Conservation (phyloP, 2,797 vertebrate species). For the Cynodonichthys magdalenae region DNA sequence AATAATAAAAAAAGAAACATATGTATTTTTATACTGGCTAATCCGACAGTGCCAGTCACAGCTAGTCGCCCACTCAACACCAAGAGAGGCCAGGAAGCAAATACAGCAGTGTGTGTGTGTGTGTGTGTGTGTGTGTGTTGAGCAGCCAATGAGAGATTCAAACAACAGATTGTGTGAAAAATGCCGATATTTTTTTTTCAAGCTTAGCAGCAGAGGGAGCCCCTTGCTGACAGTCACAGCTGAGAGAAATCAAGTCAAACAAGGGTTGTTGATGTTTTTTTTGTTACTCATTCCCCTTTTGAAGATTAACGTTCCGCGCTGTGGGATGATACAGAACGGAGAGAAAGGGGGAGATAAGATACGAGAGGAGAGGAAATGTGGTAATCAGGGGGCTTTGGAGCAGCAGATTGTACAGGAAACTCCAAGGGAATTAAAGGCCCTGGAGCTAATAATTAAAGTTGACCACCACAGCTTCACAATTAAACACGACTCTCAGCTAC, state of each 20-base stretch:
- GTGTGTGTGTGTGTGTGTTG: slow-evolving; percentile 22
- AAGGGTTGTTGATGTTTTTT: slow-evolving; percentile 50
- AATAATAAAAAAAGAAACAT: slow-evolving; percentile 29
- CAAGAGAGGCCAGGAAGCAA: slow-evolving; percentile 47
- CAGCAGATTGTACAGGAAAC: slow-evolving; percentile 1
- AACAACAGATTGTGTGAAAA: slow-evolving; percentile 66
- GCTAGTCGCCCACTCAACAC: slow-evolving; percentile 68
- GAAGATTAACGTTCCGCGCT: slow-evolving; percentile 47
- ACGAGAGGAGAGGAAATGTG: slow-evolving; percentile 36
- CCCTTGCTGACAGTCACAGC: slow-evolving; percentile 41
- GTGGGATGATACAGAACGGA: slow-evolving; percentile 24
- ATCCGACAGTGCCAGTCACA: slow-evolving; percentile 68
- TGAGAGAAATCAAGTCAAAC: slow-evolving; percentile 44
- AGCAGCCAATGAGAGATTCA: slow-evolving; percentile 54
- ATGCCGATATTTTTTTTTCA: slow-evolving; percentile 11
- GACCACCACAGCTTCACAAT: too few species aligned
- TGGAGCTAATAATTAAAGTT: too few species aligned
- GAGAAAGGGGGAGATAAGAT: slow-evolving; percentile 28
- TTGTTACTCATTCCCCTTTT: slow-evolving; percentile 40
- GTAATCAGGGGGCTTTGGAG: slow-evolving; percentile 27
- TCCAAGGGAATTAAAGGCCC: slow-evolving; percentile 11
- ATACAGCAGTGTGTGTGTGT: slow-evolving; percentile 15
- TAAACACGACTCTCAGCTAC: too few species aligned
- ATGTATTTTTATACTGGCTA: slow-evolving; percentile 65
- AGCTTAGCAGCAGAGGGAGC: slow-evolving; percentile 38